Conservation (phyloP, 2,888 invertebrate species). For the Philereme vetulata region DNA sequence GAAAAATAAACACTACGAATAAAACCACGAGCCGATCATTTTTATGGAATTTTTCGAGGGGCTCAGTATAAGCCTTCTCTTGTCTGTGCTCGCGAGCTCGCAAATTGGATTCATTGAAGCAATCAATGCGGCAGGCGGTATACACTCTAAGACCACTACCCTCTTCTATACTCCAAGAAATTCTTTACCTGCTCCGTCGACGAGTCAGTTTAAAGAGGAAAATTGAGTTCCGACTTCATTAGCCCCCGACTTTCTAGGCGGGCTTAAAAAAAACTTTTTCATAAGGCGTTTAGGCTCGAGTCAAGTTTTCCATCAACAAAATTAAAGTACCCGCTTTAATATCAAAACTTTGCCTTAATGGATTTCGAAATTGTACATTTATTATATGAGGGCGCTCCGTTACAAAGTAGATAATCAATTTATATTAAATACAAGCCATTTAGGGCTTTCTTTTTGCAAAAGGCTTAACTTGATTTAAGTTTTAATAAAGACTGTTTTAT, state of each 20-base stretch:
- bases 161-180: constrained; percentile 44
- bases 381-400: constrained; percentile 47
- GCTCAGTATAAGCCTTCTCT: constrained; percentile 43
- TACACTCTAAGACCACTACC: constrained; percentile 38
- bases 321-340: constrained; percentile 76
- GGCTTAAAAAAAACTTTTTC: constrained; percentile 65
- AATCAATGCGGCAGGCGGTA: constrained; percentile 54
- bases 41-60: constrained; percentile 28
- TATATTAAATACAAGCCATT: constrained; percentile 39
- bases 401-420: constrained; percentile 43
- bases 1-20: constrained; percentile 1
- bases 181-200: constrained; percentile 39
- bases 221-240: constrained; percentile 78
- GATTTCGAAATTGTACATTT: constrained; percentile 79
- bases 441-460: constrained; percentile 26
- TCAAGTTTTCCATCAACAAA: constrained; percentile 79
- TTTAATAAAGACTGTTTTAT: constrained; percentile 29
- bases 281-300: constrained; percentile 69
- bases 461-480: constrained; percentile 28
- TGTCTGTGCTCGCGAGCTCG: constrained; percentile 45
- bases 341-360: constrained; percentile 77
- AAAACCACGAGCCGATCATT: constrained; percentile 26
- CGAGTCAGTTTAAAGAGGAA: constrained; percentile 51
- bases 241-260: constrained; percentile 60
- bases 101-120: constrained; percentile 64